phyloP scores from a whole-genome alignment of 2,113 vertebrate species.

The Mobula birostris region DNA sequence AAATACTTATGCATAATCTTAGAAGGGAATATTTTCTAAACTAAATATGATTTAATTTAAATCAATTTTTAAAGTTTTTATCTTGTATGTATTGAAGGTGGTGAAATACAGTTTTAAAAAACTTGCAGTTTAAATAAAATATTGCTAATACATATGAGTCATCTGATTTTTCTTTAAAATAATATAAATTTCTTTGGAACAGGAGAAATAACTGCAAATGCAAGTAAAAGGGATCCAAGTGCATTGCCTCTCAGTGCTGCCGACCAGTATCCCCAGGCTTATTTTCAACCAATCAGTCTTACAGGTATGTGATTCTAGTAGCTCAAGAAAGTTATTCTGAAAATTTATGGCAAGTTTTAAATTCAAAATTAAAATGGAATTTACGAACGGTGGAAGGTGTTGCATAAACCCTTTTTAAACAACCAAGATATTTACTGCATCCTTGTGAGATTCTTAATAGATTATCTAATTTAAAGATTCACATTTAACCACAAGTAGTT shows the following conservation, averaged over 20 bases:
- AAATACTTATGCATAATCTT: background rate
- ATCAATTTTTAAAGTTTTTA: too few species aligned
- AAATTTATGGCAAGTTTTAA: background rate
- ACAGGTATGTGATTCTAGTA: slow-evolving; percentile 61
- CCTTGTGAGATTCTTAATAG: background rate
- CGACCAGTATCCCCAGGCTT: slow-evolving; percentile 74
- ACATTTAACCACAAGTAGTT: background rate
- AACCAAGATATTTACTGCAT: background rate
- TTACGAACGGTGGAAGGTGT: background rate
- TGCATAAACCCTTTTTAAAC: background rate
- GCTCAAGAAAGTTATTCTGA: background rate
- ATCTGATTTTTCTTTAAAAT: background rate
- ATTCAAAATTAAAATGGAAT: background rate
- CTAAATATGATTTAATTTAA: background rate
- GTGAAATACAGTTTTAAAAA: background rate
- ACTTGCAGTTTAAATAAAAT: background rate
- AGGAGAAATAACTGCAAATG: slow-evolving; percentile 21
- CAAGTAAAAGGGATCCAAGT: slow-evolving; percentile 22
- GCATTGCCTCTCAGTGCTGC: slow-evolving; percentile 50
- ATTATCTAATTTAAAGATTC: background rate
- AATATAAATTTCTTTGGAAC: background rate
- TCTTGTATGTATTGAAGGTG: background rate
- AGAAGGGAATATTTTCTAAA: background rate
- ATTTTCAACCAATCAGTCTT: slow-evolving; percentile 77
- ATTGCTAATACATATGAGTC: background rate